Evolutionary conservation across 2,797 vertebrate genomes (phyloP).

Genomic region (Siniperca obscura): DNA sequence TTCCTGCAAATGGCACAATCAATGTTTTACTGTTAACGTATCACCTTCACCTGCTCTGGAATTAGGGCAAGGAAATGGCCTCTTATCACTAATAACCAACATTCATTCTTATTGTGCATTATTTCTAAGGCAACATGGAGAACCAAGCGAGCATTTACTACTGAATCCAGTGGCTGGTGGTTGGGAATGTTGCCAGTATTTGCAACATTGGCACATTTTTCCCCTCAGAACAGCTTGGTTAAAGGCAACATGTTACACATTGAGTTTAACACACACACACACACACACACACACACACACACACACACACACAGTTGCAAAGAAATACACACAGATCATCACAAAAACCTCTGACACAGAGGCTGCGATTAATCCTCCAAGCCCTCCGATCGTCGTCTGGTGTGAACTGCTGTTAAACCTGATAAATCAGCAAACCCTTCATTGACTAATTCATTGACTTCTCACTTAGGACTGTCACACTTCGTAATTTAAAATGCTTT

Average conservation of each 20-base stretch:
- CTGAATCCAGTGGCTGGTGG: conserved; percentile 74
- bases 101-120: conserved; percentile 83
- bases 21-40: conserved; percentile 26
- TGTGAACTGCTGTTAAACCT: conserved; percentile 48
- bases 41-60: conserved; percentile 51
- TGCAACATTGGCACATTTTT: conserved; percentile 66
- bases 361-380: conserved; percentile 43
- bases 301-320: conserved; percentile 26
- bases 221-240: conserved; percentile 76
- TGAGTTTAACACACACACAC: conserved; percentile 56
- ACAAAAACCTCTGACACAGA: conserved; percentile 57
- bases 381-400: conserved; percentile 36
- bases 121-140: conserved; percentile 85
- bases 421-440: conserved; percentile 54
- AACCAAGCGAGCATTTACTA: conserved; percentile 68
- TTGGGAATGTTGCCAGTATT: conserved; percentile 60
- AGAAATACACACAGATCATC: conserved; percentile 18
- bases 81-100: conserved; percentile 54
- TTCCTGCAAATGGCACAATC: conserved; percentile 64
- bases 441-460: conserved; percentile 32
- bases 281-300: conserved; percentile 31
- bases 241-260: conserved; percentile 83
- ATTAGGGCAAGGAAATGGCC: conserved; percentile 44
- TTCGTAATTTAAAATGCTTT: conserved; percentile 33
- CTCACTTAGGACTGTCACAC: conserved; percentile 20